Conservation (phyloP, 2,797 vertebrate species). For the Knipowitschia caucasica region DNA sequence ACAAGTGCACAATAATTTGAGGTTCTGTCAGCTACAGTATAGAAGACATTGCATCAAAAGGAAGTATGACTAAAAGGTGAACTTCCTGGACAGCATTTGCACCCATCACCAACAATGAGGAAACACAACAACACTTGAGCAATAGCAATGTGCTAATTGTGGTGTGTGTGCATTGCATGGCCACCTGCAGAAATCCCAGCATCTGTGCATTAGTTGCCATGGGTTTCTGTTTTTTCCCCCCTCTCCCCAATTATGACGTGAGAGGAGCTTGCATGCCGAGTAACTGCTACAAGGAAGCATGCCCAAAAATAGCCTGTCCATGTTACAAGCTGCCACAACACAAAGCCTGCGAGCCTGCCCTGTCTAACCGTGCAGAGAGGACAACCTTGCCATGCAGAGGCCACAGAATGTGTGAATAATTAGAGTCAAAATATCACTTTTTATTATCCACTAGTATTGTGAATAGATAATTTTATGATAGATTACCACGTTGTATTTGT, state of each 20-base stretch:
- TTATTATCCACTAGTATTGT: neutral
- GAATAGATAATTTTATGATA: no score
- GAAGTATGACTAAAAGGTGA: conserved; percentile 39
- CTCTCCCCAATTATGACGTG: conserved; percentile 68
- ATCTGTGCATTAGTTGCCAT: conserved; percentile 75
- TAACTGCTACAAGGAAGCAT: conserved; percentile 73
- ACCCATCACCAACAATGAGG: conserved; percentile 15
- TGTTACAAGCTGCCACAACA: conserved; percentile 61
- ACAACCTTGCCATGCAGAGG: conserved; percentile 50
- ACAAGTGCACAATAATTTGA: neutral
- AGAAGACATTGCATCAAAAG: conserved; percentile 13
- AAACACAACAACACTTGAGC: neutral
- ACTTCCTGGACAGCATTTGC: conserved; percentile 41
- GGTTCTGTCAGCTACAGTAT: neutral
- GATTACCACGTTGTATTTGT: no score
- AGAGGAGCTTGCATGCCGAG: conserved; percentile 71
- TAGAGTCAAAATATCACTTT: neutral
- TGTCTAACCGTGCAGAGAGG: conserved; percentile 41
- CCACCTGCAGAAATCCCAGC: conserved; percentile 54
- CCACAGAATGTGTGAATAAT: conserved; percentile 15
- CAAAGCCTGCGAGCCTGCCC: conserved; percentile 38
- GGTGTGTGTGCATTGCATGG: conserved; percentile 3
- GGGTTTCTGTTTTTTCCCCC: conserved; percentile 61
- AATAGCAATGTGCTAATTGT: neutral
- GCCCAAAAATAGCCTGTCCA: conserved; percentile 71